Base-by-base conservation (phyloP, 2,888 invertebrate species). In the Seladonia tumulorum region DNA sequence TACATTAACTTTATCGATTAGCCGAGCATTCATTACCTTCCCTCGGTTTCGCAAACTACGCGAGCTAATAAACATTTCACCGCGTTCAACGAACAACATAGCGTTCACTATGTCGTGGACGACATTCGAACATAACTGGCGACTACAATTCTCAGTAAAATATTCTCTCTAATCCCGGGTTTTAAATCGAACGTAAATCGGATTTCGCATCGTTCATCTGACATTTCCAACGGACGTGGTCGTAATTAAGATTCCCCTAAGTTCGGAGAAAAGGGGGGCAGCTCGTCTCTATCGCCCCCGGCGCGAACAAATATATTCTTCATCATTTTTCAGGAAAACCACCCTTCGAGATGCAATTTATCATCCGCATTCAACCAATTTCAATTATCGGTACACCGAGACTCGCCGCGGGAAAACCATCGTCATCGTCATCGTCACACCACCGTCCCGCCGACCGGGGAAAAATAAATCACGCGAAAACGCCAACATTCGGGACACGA, bases 1-100 rank as follows among this genome's bases (percentile, higher is more conserved):
- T 57, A n/a, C 74, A 74, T 42, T 74, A 74, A 45, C 45, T 29
- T 35, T 47, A 63, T 63, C 63, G 60, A 76, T 45, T 29, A 47
- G 25, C 45, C 29, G n/a, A n/a, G 39, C 39, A n/a, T 63, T 25
- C 35, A 63, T 63, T 76, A 47, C 45, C 63, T 29, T 5, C 8
- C 12, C 8, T 47, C 60, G 10, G 10, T 47, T 45, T 8, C 45
- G 18, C 14, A 12, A 29, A n/a, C 45, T 29, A 12, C 39, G 7
- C 29, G 45, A 47, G 16, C 45, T 22, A 57, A 74, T 39, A 39
- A 14, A 74, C n/a, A 57, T 53, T n/a, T 16, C 39, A n/a, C n/a
- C 39, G 39, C 39, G 22, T 68, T 35, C 35, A 39, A 18, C 16
- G 53, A 16, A n/a, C 39, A n/a, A n/a, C 8, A n/a, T 74, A 53